These are phyloP conservation scores for Beaufortia kweichowensis DNA, from an alignment of 2,113 vertebrate species.

Conservation along the genomic window DNA sequence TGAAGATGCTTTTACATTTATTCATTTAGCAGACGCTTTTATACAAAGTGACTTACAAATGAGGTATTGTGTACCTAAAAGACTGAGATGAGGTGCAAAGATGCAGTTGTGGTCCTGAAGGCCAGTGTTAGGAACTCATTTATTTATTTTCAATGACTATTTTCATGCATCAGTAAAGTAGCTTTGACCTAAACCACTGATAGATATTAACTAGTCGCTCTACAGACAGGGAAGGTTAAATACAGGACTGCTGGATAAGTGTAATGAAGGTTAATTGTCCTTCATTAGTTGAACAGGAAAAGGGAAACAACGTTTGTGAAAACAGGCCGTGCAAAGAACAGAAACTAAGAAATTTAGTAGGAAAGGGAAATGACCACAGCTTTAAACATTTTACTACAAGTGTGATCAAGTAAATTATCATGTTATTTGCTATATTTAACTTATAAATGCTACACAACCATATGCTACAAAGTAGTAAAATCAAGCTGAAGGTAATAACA, in stretches of 20 bases:
- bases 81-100: no score
- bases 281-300: slow-evolving; percentile 29
- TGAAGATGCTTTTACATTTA: not conserved
- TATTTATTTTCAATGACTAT: no score
- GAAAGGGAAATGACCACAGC: no score
- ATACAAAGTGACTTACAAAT: no score
- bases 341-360: not conserved
- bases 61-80: no score
- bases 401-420: not conserved
- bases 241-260: slow-evolving; percentile 31
- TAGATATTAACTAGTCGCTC: slow-evolving; percentile 1
- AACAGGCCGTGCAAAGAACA: not conserved
- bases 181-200: slow-evolving; percentile 4
- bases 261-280: slow-evolving; percentile 22
- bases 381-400: not conserved
- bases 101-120: no score
- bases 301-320: slow-evolving; percentile 9
- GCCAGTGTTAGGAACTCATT: no score
- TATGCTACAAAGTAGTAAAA: not conserved
- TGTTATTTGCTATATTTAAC: not conserved
- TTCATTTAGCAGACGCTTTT: no score
- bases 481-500: not conserved
- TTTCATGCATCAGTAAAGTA: not conserved
- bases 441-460: not conserved
- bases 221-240: slow-evolving; percentile 34